These are phyloP conservation scores for Polia nebulosa DNA, from an alignment of 2,888 invertebrate genomes.

Conservation along the genomic window DNA sequence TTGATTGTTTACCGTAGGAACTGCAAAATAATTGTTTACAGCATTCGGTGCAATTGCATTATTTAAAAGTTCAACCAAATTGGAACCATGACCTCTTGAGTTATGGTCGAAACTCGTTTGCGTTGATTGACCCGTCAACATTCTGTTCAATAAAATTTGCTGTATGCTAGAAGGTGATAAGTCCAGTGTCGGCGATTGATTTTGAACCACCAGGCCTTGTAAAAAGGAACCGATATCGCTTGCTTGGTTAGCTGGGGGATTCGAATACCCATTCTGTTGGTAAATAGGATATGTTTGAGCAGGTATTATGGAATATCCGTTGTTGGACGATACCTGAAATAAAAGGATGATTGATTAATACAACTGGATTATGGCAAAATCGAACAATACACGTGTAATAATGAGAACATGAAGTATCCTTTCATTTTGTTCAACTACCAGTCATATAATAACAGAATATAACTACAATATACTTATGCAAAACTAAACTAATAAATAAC, in stretches of 20 bases:
- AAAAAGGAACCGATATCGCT: constrained; percentile 67
- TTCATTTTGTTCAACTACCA: no score
- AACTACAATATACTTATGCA: no score
- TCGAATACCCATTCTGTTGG: constrained; percentile 58
- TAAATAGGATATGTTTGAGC: constrained; percentile 64
- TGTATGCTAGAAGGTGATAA: constrained; percentile 64
- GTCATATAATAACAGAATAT: no score
- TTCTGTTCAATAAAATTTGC: constrained; percentile 71
- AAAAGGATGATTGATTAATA: constrained; percentile 48
- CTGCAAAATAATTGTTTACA: constrained; percentile 75
- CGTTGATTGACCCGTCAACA: constrained; percentile 68
- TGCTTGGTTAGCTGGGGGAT: constrained; percentile 54
- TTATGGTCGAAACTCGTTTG: constrained; percentile 70
- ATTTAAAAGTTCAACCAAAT: constrained; percentile 62
- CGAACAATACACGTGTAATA: neutral
- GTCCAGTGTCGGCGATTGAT: constrained; percentile 58
- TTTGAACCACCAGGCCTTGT: constrained; percentile 64
- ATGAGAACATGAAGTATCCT: no score
- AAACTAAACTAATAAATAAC: no score
- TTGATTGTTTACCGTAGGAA: constrained; percentile 67
- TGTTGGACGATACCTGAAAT: constrained; percentile 77
- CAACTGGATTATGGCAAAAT: constrained; percentile 8
- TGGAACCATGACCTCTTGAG: constrained; percentile 64
- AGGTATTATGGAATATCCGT: constrained; percentile 62
- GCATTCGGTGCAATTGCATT: constrained; percentile 65